Evolutionary conservation across 2,797 vertebrate genomes (phyloP).

Genomic region (Echiichthys vipera): DNA sequence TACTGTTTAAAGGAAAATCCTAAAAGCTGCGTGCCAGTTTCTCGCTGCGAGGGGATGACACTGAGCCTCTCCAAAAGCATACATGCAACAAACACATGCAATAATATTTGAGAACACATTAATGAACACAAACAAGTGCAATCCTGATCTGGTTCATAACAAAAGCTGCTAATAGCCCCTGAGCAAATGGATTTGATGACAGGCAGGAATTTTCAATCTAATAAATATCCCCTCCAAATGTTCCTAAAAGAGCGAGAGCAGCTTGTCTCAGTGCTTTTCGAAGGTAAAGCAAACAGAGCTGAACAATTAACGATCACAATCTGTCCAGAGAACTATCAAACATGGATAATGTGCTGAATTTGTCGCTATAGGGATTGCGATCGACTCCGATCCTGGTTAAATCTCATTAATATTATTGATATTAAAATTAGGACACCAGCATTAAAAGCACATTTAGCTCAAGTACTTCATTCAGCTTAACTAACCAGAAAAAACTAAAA

Average conservation of each 20-base stretch:
- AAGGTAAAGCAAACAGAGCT: conserved; percentile 32
- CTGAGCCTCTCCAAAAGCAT: conserved; percentile 35
- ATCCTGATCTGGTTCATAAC: conserved; percentile 43
- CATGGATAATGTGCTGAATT: conserved; percentile 27
- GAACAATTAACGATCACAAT: conserved; percentile 25
- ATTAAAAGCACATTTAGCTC: conserved; percentile 34
- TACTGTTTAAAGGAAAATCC: conserved; percentile 67
- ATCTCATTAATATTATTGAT: conserved; percentile 23
- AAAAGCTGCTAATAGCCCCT: conserved; percentile 58
- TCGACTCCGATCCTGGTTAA: conserved; percentile 28
- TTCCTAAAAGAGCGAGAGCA: conserved; percentile 30
- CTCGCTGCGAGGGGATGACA: conserved; percentile 46
- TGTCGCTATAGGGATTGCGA: conserved; percentile 14
- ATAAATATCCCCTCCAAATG: conserved; percentile 52
- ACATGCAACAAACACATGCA: conserved; percentile 3
- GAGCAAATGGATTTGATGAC: conserved; percentile 36
- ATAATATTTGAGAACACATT: conserved; percentile 52
- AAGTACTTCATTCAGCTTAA: conserved; percentile 29
- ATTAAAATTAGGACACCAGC: conserved; percentile 10
- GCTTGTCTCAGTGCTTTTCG: conserved; percentile 39
- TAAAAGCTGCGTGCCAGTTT: conserved; percentile 43
- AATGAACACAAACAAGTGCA: conserved; percentile 47
- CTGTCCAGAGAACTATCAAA: conserved; percentile 23
- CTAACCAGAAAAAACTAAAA: conserved; percentile 45
- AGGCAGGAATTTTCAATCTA: conserved; percentile 38